Conservation (phyloP, 2,888 invertebrate species). For the Diarsia dahlii region DNA sequence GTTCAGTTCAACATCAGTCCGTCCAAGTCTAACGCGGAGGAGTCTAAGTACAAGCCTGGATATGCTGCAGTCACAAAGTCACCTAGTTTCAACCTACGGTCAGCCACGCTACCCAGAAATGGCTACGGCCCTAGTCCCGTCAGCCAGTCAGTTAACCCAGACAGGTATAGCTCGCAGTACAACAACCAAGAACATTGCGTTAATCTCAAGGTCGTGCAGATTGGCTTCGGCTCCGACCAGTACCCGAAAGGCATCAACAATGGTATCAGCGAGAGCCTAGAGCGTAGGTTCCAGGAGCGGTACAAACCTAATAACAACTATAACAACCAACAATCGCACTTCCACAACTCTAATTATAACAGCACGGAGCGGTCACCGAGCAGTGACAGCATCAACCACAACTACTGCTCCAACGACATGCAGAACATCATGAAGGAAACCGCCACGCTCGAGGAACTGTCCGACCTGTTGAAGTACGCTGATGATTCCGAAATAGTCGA, state of each 20-base stretch:
- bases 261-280: constrained; percentile 85
- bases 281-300: constrained; percentile 88
- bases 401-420: constrained; percentile 86
- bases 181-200: constrained; percentile 90
- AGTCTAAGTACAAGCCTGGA: constrained; percentile 84
- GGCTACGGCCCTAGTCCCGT: constrained; percentile 88
- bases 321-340: constrained; percentile 81
- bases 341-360: constrained; percentile 85
- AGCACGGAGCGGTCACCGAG: constrained; percentile 86
- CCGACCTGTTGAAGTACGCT: constrained; percentile 93
- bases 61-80: constrained; percentile 85
- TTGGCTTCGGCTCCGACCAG: constrained; percentile 91
- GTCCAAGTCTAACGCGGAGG: constrained; percentile 86
- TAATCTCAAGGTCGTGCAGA: constrained; percentile 91
- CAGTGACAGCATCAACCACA: constrained; percentile 87
- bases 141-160: constrained; percentile 86
- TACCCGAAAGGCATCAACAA: constrained; percentile 90
- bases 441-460: constrained; percentile 93
- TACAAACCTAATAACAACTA: constrained; percentile 87
- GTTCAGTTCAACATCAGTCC: constrained; percentile 90
- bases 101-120: constrained; percentile 94
- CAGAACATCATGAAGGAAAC: constrained; percentile 89
- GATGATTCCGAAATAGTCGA: constrained; percentile 93
- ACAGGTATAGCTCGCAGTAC: constrained; percentile 89
- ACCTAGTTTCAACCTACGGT: constrained; percentile 89